Conservation (phyloP, 2,113 vertebrate species). For the Taxidea taxus region DNA sequence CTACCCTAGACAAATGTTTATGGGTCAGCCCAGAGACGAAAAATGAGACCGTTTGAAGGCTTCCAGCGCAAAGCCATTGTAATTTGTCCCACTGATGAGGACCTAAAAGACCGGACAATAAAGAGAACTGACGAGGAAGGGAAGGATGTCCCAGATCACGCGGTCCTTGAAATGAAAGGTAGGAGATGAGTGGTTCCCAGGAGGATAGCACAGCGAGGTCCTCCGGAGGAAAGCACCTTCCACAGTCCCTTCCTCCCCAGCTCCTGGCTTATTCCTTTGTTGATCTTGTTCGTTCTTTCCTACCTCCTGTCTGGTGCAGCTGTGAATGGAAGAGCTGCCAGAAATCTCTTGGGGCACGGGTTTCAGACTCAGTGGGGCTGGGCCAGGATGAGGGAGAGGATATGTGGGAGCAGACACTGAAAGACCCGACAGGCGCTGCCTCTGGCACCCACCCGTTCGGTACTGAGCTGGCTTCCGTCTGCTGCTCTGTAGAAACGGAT, state of each 20-base stretch:
- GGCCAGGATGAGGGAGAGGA: neutral
- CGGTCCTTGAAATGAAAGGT: constrained; percentile 99
- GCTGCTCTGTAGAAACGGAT: neutral
- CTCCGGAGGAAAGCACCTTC: neutral
- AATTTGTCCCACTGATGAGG: constrained; percentile 96
- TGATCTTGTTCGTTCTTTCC: neutral
- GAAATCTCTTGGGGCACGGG: neutral
- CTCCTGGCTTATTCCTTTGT: neutral
- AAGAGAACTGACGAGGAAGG: constrained; percentile 96
- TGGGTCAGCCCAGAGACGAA: constrained; percentile 97
- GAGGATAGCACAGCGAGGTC: too few species aligned
- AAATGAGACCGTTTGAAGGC: constrained; percentile 99
- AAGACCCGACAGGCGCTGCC: neutral
- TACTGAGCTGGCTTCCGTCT: neutral
- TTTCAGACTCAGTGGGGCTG: neutral
- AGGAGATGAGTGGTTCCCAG: constrained; percentile 67
- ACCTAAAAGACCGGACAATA: constrained; percentile 95
- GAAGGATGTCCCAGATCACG: constrained; percentile 96
- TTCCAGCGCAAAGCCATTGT: constrained; percentile 97
- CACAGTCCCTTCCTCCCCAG: too few species aligned
- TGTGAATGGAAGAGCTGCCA: neutral
- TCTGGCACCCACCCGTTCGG: neutral
- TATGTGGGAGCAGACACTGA: neutral
- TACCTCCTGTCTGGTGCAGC: neutral
- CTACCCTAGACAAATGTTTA: constrained; percentile 96